Base-by-base conservation (phyloP, 2,113 vertebrate species). In the Datnioides undecimradiatus region DNA sequence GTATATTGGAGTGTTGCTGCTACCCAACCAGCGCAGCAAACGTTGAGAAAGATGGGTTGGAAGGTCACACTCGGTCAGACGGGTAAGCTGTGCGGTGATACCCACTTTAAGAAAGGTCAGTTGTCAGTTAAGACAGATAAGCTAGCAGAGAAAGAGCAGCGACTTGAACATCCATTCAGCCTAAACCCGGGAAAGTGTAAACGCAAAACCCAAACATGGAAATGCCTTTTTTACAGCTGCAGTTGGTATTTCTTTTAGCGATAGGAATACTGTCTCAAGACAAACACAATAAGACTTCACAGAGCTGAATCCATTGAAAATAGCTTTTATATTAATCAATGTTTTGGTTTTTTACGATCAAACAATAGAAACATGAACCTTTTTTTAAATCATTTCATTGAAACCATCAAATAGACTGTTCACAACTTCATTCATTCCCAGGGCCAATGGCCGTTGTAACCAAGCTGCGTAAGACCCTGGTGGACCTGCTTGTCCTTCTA, bases 101-200 rank as follows among this genome's bases (percentile, higher is more conserved):
- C 27, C 25, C 12, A 76, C 71, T 65, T 80, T 58, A 55, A 40
- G 38, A 79, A 75, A 79, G 70, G 64, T 74, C 64, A 69, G 40
- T 14, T 70, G 34, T 71, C 70, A 51, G 58, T 31, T 58, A 31
- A 40, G 65, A 54, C n/a, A n/a, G 59, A 68, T 54, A 68, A 79
- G 58, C 23, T 31, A 17, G 48, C 31, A 55, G 51, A 45, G 60
- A 67, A 67, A 38, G 1, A 60, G 51, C 12, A 55, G 57, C 34
- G 10, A 29, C 48, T 34, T 25, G 2, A 51, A 27, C 46, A 34
- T 45, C n/a, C 10, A 21, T 54, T 16, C 4, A 21, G 21, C 34
- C 69, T 12, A 54, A 45, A 59, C 17, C 13, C 8, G 16, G 23
- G 8, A 29, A 36, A 36, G 13, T 9, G 6, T 8, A 34, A 60